Base-by-base conservation (phyloP, 2,888 invertebrate species). In the Trachelus stipa region DNA sequence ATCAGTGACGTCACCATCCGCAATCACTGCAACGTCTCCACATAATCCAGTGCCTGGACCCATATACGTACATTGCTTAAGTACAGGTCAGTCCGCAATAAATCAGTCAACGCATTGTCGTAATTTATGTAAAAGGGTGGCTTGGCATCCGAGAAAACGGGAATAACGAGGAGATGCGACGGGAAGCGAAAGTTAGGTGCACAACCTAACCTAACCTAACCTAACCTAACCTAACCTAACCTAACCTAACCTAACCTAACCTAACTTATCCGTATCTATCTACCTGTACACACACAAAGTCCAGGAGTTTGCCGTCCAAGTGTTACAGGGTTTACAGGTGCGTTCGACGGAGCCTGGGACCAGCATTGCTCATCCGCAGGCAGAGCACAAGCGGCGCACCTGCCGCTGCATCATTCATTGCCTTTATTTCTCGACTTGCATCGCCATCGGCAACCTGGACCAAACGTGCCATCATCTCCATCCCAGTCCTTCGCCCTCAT, bases 351-450 rank as follows among this genome's bases (percentile, higher is more conserved):
- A 88, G 88, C 85, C 87, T 88, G 87, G 83, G 86, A 86, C 77
- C 85, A 85, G 83, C 85, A 81, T 84, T 87, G 85, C 88, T 86
- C 86, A 87, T 87, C 87, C 87, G 86, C 82, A 80, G 81, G 85
- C 79, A 80, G 82, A 79, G 82, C 84, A 56, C 56, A 56, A 23
- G 56, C 56, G 84, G 80, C 84, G 86, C 88, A 88, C 88, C 88
- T 88, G 88, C 88, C 86, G 85, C 81, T 81, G 85, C 88, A 87
- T 88, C 88, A 85, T 87, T 87, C 88, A 86, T 87, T 87, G 82
- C 87, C 85, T 86, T 84, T 83, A 71, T 71, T 35, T 73, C 76
- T 85, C 86, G 81, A 76, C 68, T 68, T 79, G 35, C 76, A 69
- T 74, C 73, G 81, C 81, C 79, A 78, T 80, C 79, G 79, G 80